A percentile compares a stretch with the other conserved stretches of the same genome.
phyloP scores from a whole-genome alignment of 1,140 invertebrate genomes.

The Mizuhopecten yessoensis region DNA sequence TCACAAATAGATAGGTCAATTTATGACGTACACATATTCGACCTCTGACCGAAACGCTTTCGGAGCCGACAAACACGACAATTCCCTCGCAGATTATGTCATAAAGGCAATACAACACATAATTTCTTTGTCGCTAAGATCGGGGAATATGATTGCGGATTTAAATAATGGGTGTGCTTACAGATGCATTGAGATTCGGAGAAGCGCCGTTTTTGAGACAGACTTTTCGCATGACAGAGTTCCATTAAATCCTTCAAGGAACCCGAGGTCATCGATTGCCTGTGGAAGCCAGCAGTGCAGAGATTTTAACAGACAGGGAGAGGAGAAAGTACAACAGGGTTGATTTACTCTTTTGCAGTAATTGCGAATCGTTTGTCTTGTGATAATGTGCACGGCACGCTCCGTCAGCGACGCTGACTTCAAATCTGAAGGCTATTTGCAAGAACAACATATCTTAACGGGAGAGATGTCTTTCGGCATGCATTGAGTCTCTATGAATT shows the following conservation, averaged over 20 bases:
- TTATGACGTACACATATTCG: no score
- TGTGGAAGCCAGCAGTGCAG: constrained; percentile 7
- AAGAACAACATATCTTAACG: not conserved
- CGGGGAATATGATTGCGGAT: not conserved
- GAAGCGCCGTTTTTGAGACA: not conserved
- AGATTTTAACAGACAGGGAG: constrained; percentile 20
- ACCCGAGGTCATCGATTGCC: constrained; percentile 19
- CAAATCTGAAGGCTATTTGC: constrained; percentile 1
- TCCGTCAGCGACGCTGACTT: not conserved
- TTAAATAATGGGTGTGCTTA: constrained; percentile 19
- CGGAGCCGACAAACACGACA: no score
- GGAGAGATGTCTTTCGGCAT: not conserved
- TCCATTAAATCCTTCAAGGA: constrained; percentile 38
- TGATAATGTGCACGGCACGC: not conserved
- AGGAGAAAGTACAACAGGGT: not conserved
- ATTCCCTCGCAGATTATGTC: not conserved
- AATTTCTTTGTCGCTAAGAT: constrained; percentile 3
- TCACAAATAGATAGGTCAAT: no score
- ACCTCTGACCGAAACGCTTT: no score
- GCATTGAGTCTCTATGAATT: no score
- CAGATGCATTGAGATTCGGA: not conserved
- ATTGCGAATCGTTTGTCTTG: constrained; percentile 8
- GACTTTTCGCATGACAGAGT: constrained; percentile 33
- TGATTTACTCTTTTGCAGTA: not conserved
- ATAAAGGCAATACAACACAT: not conserved